Base-by-base conservation (phyloP, 30 jellyfish, hydroid and myxozoan genomes). In the Aurelia aurita complex sp. Pacific region DNA sequence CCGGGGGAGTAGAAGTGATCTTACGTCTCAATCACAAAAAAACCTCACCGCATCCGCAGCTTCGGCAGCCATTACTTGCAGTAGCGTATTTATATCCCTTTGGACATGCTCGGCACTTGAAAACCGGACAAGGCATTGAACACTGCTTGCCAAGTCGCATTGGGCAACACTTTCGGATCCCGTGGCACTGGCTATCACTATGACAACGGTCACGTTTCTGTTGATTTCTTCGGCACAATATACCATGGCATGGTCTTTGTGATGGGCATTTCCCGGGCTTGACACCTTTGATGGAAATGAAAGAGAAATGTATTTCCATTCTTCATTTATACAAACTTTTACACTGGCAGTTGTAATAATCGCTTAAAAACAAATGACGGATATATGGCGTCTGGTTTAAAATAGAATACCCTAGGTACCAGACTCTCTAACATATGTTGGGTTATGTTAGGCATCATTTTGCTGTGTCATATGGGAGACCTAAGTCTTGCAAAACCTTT, bases 201-300 rank as follows among this genome's bases (percentile, higher is more conserved):
- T 52, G 84, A 23, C 84, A 74, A 42, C 69, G 70, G 40, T 74
- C 84, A 4, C 35, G 33, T 57, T 74, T 74, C 71, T 46, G 33
- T 23, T 13, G 18, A 23, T 18, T 65, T 23, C 84, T 10, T 2
- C 53, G 42, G 70, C 53, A 7, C 13, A 67, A 23, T 16, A 3
- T 18, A 16, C 66, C n/a, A 55, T 9, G 15, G 14, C 84, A 74
- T 51, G 51, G 53, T 16, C 29, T 10, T 42, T 17, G 13, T 16
- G 10, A 4, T 11, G 84, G 84, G 19, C 84, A 74, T 23, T 33
- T 74, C 18, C 84, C 84, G 5, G 84, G 84, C 70, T 74, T 74
- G 17, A 42, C 84, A 15, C 57, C 76, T 66, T 46, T 46, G 15
- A 46, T 6, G 14, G 13, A 46, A 38, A 46, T 46, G 13, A 46